A percentile compares a stretch with the other conserved stretches of the same genome.
phyloP scores from a whole-genome alignment of 2,888 invertebrate genomes.

The Pseudoips prasinana region DNA sequence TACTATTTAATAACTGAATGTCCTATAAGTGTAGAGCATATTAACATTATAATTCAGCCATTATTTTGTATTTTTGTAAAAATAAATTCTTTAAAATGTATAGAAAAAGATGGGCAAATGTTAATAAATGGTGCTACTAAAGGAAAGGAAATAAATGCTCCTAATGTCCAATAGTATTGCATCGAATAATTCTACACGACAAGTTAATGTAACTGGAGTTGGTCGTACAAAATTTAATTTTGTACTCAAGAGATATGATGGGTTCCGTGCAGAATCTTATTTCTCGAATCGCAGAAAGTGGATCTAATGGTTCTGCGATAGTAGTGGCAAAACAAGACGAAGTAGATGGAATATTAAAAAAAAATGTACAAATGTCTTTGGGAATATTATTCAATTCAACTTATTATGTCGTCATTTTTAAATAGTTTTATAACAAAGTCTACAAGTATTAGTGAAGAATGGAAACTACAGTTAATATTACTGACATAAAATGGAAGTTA shows the following conservation, averaged over 20 bases:
- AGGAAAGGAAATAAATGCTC: conserved; percentile 1
- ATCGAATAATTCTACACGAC: conserved; percentile 2
- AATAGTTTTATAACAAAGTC: no score
- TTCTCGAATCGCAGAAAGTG: neutral
- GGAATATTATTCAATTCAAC: no score
- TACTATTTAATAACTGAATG: conserved; percentile 1
- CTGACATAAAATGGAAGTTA: no score
- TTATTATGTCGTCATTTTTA: no score
- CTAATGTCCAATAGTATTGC: conserved; percentile 1
- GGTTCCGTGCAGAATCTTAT: conserved; percentile 1
- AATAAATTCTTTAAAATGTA: neutral
- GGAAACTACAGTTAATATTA: no score
- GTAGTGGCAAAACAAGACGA: neutral
- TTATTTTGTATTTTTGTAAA: neutral
- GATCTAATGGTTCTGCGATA: conserved; percentile 1
- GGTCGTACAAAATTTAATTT: conserved; percentile 2
- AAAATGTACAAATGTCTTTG: no score
- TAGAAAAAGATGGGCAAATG: neutral
- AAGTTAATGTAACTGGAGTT: conserved; percentile 2
- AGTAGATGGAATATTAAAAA: conserved; percentile 1
- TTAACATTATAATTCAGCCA: neutral
- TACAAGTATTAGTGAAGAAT: no score
- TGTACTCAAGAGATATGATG: conserved; percentile 1
- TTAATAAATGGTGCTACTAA: neutral
- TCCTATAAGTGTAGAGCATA: neutral